A percentile compares a stretch with the other conserved stretches of the same genome.
Evolutionary conservation across 2,113 vertebrate genomes (phyloP).

Genomic region (Oncorhynchus nerka): DNA sequence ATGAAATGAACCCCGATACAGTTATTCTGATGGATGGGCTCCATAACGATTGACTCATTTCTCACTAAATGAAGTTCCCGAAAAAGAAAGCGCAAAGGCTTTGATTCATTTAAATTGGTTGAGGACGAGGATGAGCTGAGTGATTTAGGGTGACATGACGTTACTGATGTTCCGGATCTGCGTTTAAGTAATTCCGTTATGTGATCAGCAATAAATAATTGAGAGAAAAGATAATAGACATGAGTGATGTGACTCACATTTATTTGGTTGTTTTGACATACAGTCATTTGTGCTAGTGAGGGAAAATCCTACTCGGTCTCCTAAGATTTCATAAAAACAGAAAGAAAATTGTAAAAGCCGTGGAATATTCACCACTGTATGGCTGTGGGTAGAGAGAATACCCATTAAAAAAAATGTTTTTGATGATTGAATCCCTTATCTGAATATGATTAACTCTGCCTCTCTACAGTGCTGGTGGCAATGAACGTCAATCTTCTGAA

Average conservation of each 20-base stretch:
- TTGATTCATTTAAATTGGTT: no score
- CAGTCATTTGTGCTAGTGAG: no score
- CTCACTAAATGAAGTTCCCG: neutral
- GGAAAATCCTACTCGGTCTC: no score
- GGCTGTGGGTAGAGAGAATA: constrained; percentile 25
- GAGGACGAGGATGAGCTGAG: neutral
- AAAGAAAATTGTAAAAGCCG: neutral
- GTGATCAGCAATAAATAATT: neutral
- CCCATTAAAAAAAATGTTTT: constrained; percentile 37
- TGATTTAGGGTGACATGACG: constrained; percentile 14
- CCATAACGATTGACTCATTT: constrained; percentile 15
- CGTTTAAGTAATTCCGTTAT: neutral
- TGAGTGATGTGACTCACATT: neutral
- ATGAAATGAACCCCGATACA: neutral
- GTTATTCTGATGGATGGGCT: neutral
- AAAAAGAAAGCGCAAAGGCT: neutral
- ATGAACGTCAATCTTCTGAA: constrained; percentile 41
- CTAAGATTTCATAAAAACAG: no score
- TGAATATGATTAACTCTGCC: constrained; percentile 48
- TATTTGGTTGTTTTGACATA: neutral
- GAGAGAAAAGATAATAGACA: neutral
- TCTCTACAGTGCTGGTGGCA: constrained; percentile 28
- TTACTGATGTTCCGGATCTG: neutral
- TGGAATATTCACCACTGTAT: constrained; percentile 12
- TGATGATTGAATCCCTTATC: constrained; percentile 36